Base-by-base conservation (phyloP, 2,888 invertebrate species). In the Cheilosia grossa region DNA sequence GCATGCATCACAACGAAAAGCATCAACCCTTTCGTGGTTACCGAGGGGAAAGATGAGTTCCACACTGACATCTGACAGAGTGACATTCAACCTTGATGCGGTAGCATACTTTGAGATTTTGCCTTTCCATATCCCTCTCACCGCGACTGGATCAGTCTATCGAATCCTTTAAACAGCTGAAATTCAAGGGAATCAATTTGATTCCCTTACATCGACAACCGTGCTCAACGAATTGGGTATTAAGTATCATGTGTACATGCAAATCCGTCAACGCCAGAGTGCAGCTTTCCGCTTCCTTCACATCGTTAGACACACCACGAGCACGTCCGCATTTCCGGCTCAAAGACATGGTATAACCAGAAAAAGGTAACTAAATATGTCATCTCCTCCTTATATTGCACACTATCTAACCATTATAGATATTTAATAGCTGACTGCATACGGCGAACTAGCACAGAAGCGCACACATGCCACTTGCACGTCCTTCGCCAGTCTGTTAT, bases 371-470 rank as follows among this genome's bases (percentile, higher is more conserved):
- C 58, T 44, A 59, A 59, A 70, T 61, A 40, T 61, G 10, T 61
- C 72, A 40, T 53, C 72, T 30, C 4, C 3, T 42, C 15, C 30
- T 21, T 33, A 15, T 33, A 54, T n/a, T 10, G 17, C 51, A 49
- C 21, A 37, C 13, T 9, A 24, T 51, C 6, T 51, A 51, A 51
- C 47, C 49, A 47, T 56, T 15, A 61, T 78, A 54, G 77, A 69
- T 69, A 69, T 78, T 53, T 78, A 61, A 78, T 63, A 78, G 69
- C 54, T 69, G 54, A 54, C 17, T 78, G 54, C 37, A 37, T 37
- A 37, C 13, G 21, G 37, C 30, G 53, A 42, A 58, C 9, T 27
- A 4, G 33, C 44, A 67, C 17, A 19, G 58, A 13, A 58, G 40
- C 59, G 27, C 47, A 66, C 56, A 67, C 66, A 75, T 58, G 56